Evolutionary conservation across 2,797 vertebrate species (phyloP).

Genomic region (Cephalopachus bancanus): DNA sequence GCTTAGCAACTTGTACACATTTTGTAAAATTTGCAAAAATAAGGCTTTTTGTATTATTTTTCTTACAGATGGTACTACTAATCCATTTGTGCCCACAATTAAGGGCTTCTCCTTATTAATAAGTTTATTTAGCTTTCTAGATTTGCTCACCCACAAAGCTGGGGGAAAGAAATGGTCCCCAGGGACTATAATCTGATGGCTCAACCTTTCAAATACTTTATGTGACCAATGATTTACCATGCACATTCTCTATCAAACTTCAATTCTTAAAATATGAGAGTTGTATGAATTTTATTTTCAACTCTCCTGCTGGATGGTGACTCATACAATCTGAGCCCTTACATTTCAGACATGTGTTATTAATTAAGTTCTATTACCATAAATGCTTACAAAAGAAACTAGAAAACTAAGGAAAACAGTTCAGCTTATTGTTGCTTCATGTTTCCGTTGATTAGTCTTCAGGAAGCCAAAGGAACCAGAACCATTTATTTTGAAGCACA

Average conservation of each 20-base stretch:
- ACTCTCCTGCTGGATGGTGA: background rate
- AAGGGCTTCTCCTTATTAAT: background rate
- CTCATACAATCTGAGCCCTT: slow-evolving; percentile 11
- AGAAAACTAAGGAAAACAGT: slow-evolving; percentile 61
- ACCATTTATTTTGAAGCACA: slow-evolving; percentile 71
- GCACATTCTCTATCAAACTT: background rate
- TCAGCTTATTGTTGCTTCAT: slow-evolving; percentile 69
- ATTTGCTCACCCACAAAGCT: background rate
- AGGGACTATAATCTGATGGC: background rate
- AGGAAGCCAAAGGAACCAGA: slow-evolving; percentile 78
- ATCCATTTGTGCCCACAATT: background rate
- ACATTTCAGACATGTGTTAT: slow-evolving; percentile 19
- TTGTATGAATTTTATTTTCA: slow-evolving; percentile 3
- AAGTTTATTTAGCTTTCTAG: slow-evolving; percentile 2
- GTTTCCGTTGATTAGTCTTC: slow-evolving; percentile 79
- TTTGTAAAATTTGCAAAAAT: slow-evolving; percentile 50
- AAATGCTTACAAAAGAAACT: slow-evolving; percentile 57
- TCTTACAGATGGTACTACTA: background rate
- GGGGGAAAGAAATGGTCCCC: background rate
- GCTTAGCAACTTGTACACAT: background rate
- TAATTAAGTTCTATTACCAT: slow-evolving; percentile 50
- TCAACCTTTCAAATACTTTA: slow-evolving; percentile 19
- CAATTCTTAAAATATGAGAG: slow-evolving; percentile 2
- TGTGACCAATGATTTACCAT: background rate
- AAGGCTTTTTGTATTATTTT: background rate